These are phyloP conservation scores for Acrocephalus scirpaceus DNA, from an alignment of 2,797 vertebrate species.

Conservation along the genomic window DNA sequence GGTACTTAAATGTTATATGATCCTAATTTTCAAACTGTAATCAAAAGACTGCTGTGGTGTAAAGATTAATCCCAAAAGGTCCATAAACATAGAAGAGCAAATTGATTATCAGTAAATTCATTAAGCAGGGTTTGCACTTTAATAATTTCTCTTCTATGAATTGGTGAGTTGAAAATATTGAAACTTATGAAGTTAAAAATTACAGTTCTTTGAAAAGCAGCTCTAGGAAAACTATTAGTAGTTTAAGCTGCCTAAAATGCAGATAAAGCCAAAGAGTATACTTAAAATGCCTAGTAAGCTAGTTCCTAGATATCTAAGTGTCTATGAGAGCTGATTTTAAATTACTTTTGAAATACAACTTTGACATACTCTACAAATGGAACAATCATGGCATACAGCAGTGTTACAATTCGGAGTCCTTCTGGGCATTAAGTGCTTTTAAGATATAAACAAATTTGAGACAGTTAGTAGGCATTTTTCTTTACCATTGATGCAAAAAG, in stretches of 20 bases:
- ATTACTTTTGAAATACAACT: background rate
- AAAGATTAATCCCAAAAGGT: background rate
- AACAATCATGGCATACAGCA: background rate
- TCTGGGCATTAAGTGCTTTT: background rate
- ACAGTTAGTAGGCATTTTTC: background rate
- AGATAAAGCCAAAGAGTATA: background rate
- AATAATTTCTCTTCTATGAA: background rate
- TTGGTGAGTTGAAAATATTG: background rate
- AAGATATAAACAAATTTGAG: background rate
- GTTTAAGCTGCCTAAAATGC: background rate
- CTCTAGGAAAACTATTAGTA: background rate
- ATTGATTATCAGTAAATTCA: background rate
- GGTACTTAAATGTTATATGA: background rate
- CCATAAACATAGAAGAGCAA: background rate
- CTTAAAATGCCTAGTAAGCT: background rate
- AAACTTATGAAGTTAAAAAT: background rate
- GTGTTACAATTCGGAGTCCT: background rate
- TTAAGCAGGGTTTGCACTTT: background rate
- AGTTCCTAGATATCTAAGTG: background rate
- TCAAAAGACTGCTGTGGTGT: background rate
- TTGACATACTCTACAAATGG: background rate
- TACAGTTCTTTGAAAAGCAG: background rate
- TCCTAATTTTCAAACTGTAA: background rate
- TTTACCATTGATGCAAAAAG: background rate
- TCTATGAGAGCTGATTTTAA: background rate